phyloP scores from a whole-genome alignment of 2,888 invertebrate species.

The Oxytorus armatus region DNA sequence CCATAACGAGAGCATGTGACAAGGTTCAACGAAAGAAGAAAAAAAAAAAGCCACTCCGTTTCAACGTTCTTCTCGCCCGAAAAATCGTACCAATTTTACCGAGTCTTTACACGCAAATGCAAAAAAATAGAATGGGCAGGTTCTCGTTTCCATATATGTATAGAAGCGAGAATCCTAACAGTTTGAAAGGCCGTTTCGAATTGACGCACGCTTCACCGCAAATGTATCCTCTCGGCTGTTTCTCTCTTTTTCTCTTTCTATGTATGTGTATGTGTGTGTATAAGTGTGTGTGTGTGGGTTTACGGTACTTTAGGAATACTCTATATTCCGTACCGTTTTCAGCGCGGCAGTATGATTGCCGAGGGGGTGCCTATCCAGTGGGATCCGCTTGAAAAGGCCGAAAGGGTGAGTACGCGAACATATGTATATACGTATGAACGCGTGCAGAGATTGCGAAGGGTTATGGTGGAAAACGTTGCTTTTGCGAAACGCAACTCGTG shows the following conservation, averaged over 20 bases:
- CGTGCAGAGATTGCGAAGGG: conserved; percentile 41
- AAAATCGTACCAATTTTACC: conserved; percentile 49
- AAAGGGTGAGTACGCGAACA: conserved; percentile 19
- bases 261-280: neutral
- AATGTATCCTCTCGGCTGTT: conserved; percentile 67
- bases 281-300: conserved; percentile 1
- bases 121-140: conserved; percentile 45
- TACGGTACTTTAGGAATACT: conserved; percentile 40
- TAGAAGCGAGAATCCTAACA: conserved; percentile 14
- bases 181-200: conserved; percentile 70
- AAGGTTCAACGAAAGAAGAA: conserved; percentile 7
- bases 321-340: conserved; percentile 13
- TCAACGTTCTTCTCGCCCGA: conserved; percentile 35
- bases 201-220: conserved; percentile 72
- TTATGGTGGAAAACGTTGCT: conserved; percentile 67
- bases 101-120: conserved; percentile 49
- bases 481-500: conserved; percentile 75
- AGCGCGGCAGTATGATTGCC: neutral
- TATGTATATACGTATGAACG: conserved; percentile 18
- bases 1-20: conserved; percentile 2
- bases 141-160: conserved; percentile 37
- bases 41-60: conserved; percentile 16
- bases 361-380: conserved; percentile 31
- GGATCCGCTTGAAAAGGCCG: conserved; percentile 53
- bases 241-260: conserved; percentile 10